Conservation (phyloP, 2,797 vertebrate species). For the Aeoliscus strigatus region DNA sequence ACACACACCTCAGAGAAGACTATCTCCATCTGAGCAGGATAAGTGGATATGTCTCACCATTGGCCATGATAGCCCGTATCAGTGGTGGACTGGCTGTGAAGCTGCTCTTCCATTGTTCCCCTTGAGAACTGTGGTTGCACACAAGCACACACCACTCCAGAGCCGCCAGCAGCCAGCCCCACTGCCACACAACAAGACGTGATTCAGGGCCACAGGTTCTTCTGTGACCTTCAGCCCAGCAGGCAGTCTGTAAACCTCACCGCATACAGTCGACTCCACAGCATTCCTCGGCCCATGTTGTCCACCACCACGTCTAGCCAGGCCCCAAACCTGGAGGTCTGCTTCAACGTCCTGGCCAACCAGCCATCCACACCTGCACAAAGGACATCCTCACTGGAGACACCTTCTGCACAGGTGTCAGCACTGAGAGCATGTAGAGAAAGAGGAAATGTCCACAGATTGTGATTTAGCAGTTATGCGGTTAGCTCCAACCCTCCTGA, state of each 20-base stretch:
- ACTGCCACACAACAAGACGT: slow-evolving; percentile 29
- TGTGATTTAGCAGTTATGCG: too few species aligned
- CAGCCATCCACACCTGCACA: slow-evolving; percentile 64
- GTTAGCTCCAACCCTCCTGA: too few species aligned
- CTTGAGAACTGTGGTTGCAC: slow-evolving; percentile 68
- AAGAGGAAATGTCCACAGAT: too few species aligned
- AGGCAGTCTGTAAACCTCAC: slow-evolving; percentile 24
- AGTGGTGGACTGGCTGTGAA: slow-evolving; percentile 55
- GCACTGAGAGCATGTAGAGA: too few species aligned
- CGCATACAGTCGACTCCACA: slow-evolving; percentile 66
- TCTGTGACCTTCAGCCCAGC: not conserved
- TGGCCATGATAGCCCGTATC: slow-evolving; percentile 63
- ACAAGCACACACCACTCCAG: slow-evolving; percentile 76
- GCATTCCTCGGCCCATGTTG: slow-evolving; percentile 67
- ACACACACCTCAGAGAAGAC: not conserved
- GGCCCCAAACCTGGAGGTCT: slow-evolving; percentile 68
- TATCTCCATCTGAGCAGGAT: not conserved
- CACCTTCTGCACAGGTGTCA: too few species aligned
- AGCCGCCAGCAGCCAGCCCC: slow-evolving; percentile 68
- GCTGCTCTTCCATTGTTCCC: slow-evolving; percentile 66
- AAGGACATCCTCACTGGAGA: not conserved
- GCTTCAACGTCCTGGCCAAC: slow-evolving; percentile 58
- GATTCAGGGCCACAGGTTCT: not conserved
- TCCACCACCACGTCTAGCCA: slow-evolving; percentile 73
- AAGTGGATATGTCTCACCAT: slow-evolving; percentile 43